These are phyloP conservation scores for Ctenopoma kingsleyae DNA, from an alignment of 2,797 vertebrate genomes.

Conservation along the genomic window DNA sequence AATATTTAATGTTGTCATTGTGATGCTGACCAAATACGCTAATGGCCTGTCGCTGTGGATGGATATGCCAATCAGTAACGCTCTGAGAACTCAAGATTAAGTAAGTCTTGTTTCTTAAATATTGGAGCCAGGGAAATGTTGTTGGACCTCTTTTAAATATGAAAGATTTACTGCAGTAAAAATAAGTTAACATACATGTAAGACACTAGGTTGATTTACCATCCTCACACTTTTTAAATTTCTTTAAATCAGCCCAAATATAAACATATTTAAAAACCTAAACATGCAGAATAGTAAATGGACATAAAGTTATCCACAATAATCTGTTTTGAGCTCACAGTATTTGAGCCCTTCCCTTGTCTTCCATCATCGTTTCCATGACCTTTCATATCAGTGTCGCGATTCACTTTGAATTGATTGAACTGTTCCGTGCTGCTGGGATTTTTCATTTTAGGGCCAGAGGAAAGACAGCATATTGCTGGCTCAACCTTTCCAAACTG, in stretches of 20 bases:
- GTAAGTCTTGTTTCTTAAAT: not conserved
- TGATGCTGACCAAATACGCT: not conserved
- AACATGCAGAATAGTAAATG: not conserved
- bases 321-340: not conserved
- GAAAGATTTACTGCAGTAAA: not conserved
- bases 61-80: no score
- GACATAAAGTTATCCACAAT: not conserved
- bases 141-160: not conserved
- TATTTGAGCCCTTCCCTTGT: constrained; percentile 6
- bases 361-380: constrained; percentile 20
- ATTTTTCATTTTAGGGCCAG: constrained; percentile 41
- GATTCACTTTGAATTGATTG: constrained; percentile 49
- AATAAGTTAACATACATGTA: not conserved
- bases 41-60: not conserved
- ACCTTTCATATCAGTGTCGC: constrained; percentile 9
- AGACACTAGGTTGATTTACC: no score
- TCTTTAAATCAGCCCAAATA: no score
- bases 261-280: not conserved
- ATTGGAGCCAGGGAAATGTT: not conserved
- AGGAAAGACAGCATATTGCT: constrained; percentile 47
- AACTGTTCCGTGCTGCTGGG: constrained; percentile 37
- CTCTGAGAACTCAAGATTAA: no score
- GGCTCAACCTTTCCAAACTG: constrained; percentile 60
- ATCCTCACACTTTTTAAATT: not conserved
- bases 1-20: not conserved